These are phyloP conservation scores for Heterotis niloticus DNA, from an alignment of 2,113 vertebrate species.

Conservation along the genomic window DNA sequence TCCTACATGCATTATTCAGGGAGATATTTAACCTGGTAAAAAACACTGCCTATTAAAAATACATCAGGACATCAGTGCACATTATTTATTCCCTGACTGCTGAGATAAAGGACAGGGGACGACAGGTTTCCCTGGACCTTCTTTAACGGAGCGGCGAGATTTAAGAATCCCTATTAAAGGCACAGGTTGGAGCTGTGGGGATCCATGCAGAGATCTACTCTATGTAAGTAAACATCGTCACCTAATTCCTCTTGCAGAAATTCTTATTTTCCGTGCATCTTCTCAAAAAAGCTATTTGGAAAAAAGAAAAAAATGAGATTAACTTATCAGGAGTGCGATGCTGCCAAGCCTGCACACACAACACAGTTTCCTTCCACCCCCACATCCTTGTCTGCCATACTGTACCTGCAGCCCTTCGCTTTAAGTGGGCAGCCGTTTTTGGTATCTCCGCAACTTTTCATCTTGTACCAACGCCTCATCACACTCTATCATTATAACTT, in stretches of 20 bases:
- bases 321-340: neutral
- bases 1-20: conserved; percentile 45
- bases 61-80: conserved; percentile 23
- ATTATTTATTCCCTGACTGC: neutral
- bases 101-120: no score
- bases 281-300: neutral
- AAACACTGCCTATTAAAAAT: conserved; percentile 53
- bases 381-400: neutral
- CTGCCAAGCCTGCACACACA: neutral
- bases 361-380: neutral
- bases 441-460: neutral
- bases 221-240: neutral
- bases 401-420: neutral
- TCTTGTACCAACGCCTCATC: neutral
- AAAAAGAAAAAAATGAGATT: neutral
- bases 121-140: neutral
- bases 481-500: neutral
- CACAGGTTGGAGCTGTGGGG: no score
- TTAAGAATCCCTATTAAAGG: neutral
- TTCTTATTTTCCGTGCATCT: neutral
- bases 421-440: neutral
- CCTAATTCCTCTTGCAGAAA: neutral
- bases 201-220: neutral
- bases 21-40: conserved; percentile 38
- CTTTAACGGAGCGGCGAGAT: neutral